Base-by-base conservation (phyloP, 23 tunicate genomes). In the Trididemnum nubilum region DNA sequence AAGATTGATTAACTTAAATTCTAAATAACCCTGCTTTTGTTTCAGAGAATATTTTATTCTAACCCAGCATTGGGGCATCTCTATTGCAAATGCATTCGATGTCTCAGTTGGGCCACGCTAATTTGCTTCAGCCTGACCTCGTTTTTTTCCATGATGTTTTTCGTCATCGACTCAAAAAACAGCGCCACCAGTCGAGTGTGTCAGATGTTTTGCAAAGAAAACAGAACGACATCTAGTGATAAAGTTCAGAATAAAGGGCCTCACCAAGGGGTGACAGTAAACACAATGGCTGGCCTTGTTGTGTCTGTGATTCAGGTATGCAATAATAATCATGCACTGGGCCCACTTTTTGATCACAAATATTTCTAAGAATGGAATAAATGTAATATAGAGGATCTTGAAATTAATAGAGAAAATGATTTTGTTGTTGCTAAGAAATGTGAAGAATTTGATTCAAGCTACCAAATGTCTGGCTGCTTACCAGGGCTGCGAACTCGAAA, bases 141-240 rank as follows among this genome's bases (percentile, higher is more conserved):
- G 34, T 34, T 69, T 34, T 67, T 85, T 35, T 91, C 83, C 58
- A 91, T 91, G 90, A 81, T 91, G 19, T 65, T 91, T 24, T 85
- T 91, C 35, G 83, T 81, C 27, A 89, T 91, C 37, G 97, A 91
- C 77, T 73, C 64, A 36, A 36, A 85, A 34, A 91, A 85, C 83
- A 91, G 90, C 74, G 97, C 97, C 65, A 82, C 79, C 38, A 90
- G 97, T 18, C 72, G 97, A 51, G 97, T 91, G 25, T 91, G 97
- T 69, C 60, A 64, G 21, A 26, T 34, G 80, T 28, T 15, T 4
- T 4, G 38, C 38, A 12, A 12, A 67, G 4, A 2, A 2, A 52
- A 51, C 9, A 36, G 31, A 9, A 23, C 3, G 12, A 77, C 52
- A 2, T 27, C 2, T n/a, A 50, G n/a, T 15, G 57, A 75, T 0